Percentiles rank a stretch among this genome's conserved stretches.
phyloP scores from a whole-genome alignment of 2,113 vertebrate species.

The Aegypius monachus region DNA sequence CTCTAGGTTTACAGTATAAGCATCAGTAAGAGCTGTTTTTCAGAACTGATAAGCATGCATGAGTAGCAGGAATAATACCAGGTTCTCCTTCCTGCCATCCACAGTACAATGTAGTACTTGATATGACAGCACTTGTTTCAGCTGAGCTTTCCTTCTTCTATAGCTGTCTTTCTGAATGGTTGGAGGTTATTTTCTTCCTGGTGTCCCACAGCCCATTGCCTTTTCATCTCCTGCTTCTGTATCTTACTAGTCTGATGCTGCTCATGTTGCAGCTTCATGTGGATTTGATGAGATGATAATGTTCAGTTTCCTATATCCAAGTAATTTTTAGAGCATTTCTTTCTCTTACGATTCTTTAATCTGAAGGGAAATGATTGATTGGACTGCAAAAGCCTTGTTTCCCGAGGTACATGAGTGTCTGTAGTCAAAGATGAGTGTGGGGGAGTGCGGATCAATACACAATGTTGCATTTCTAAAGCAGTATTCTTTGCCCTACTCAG shows the following conservation, averaged over 20 bases:
- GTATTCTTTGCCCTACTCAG: neutral
- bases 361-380: neutral
- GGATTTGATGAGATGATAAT: neutral
- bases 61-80: neutral
- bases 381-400: neutral
- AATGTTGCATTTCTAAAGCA: neutral
- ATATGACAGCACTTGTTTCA: neutral
- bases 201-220: neutral
- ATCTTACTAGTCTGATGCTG: neutral
- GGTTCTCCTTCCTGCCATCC: neutral
- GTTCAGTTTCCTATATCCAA: neutral
- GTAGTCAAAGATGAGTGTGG: neutral
- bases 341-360: neutral
- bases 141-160: neutral
- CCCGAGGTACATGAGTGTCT: neutral
- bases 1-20: neutral
- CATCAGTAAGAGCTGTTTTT: neutral
- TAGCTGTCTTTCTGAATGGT: neutral
- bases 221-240: neutral
- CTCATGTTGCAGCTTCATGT: neutral
- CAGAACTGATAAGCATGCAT: neutral
- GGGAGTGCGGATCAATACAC: neutral
- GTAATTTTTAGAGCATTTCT: neutral
- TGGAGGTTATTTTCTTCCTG: neutral
- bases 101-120: neutral